Percentiles rank a stretch among this genome's conserved stretches.
phyloP scores from a whole-genome alignment of 1,140 invertebrate species.

The Drosophila rufa region DNA sequence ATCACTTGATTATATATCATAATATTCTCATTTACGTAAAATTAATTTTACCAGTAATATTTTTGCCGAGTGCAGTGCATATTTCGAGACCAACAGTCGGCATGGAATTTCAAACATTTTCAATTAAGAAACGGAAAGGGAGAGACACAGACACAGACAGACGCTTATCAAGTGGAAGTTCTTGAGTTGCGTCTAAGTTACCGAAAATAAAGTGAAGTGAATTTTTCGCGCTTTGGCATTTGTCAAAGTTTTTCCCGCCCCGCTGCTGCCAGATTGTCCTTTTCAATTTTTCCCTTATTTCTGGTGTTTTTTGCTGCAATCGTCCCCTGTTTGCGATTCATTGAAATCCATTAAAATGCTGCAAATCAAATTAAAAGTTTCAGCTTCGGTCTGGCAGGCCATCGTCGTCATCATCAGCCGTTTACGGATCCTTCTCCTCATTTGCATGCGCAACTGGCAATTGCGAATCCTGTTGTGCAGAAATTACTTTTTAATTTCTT shows the following conservation, averaged over 20 bases:
- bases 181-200: constrained; percentile 69
- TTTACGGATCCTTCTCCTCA: constrained; percentile 61
- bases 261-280: constrained; percentile 58
- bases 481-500: constrained; percentile 82
- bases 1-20: too few relatives aligned
- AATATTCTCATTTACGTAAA: too few relatives aligned
- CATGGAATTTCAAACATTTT: constrained; percentile 82
- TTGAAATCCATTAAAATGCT: constrained; percentile 84
- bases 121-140: constrained; percentile 66
- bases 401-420: constrained; percentile 53
- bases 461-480: constrained; percentile 56
- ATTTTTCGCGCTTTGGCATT: constrained; percentile 82
- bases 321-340: constrained; percentile 77
- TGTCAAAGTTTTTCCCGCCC: constrained; percentile 69
- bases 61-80: constrained; percentile 1
- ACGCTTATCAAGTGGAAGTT: constrained; percentile 65
- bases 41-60: neutral
- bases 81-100: constrained; percentile 54
- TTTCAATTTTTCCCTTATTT: constrained; percentile 61
- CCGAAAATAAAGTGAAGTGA: constrained; percentile 73
- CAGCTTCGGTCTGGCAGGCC: constrained; percentile 49
- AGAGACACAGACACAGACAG: constrained; percentile 24
- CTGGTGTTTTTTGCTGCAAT: constrained; percentile 19
- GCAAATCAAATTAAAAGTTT: constrained; percentile 85
- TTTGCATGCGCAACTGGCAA: constrained; percentile 74